Conservation (phyloP, 2,113 vertebrate species). For the Phalacrocorax aristotelis region DNA sequence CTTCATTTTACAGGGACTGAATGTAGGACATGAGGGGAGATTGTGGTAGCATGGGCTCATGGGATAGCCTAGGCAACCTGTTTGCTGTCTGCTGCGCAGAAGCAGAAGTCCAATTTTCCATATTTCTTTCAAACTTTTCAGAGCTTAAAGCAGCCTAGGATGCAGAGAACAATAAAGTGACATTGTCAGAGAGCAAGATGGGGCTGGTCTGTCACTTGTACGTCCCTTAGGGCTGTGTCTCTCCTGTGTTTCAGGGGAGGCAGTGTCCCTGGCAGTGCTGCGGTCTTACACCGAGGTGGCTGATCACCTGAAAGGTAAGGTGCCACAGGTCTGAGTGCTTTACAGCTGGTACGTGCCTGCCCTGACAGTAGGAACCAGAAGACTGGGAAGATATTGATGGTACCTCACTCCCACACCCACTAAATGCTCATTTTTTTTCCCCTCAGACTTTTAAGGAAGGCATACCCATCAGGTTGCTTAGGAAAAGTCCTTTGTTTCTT, state of each 20-base stretch:
- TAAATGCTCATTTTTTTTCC: background rate
- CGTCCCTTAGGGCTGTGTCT: background rate
- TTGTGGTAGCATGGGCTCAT: background rate
- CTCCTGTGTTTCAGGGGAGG: constrained; percentile 83
- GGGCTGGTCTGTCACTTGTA: background rate
- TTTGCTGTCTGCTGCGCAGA: background rate
- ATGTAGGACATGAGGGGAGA: background rate
- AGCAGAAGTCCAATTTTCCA: background rate
- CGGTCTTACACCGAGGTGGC: constrained; percentile 82
- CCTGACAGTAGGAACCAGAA: background rate
- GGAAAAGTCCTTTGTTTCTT: background rate
- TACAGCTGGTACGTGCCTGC: background rate
- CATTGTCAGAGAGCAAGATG: background rate
- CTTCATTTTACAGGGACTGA: background rate
- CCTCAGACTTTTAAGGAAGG: background rate
- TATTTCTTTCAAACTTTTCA: background rate
- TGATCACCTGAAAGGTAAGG: constrained; percentile 81
- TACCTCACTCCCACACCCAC: background rate
- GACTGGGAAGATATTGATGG: background rate
- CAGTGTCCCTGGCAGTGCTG: constrained; percentile 85
- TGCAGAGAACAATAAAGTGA: background rate
- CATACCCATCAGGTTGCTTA: background rate
- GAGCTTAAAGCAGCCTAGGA: background rate
- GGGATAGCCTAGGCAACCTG: background rate
- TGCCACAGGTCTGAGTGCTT: background rate